A percentile compares a stretch with the other conserved stretches of the same genome.
phyloP scores from a whole-genome alignment of 1,140 invertebrate species.

The Drosophila willistoni region DNA sequence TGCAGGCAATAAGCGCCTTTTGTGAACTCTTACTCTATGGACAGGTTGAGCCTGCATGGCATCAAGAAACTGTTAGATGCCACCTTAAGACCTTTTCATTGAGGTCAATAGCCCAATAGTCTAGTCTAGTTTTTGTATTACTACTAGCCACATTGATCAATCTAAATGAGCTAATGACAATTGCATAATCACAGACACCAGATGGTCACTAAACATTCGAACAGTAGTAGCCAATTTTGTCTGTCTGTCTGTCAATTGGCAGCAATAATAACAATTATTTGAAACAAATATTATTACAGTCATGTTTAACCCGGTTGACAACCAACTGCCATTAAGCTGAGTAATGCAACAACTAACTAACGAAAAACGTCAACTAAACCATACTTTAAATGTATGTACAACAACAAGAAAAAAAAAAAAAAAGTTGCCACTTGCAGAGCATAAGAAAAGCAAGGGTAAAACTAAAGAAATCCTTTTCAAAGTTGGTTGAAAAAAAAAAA shows the following conservation, averaged over 20 bases:
- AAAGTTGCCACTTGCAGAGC: background rate
- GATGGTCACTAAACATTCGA: constrained; percentile 28
- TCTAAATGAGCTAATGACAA: constrained; percentile 46
- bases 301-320: constrained; percentile 1
- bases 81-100: constrained; percentile 8
- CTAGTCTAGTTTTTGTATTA: too few species aligned
- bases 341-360: constrained; percentile 2
- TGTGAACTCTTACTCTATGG: background rate
- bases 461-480: constrained; percentile 5
- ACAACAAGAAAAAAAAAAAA: background rate
- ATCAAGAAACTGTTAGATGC: constrained; percentile 25
- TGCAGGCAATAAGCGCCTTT: constrained; percentile 20
- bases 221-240: constrained; percentile 41
- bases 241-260: constrained; percentile 28
- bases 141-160: constrained; percentile 24
- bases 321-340: constrained; percentile 1
- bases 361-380: constrained; percentile 5
- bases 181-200: constrained; percentile 37
- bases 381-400: background rate
- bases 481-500: background rate
- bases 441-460: background rate
- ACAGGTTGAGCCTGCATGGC: constrained; percentile 38
- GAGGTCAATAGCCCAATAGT: constrained; percentile 22
- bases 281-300: constrained; percentile 30
- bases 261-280: constrained; percentile 49